Base-by-base conservation (phyloP, 2,888 invertebrate genomes). In the Calameuta filiformis region DNA sequence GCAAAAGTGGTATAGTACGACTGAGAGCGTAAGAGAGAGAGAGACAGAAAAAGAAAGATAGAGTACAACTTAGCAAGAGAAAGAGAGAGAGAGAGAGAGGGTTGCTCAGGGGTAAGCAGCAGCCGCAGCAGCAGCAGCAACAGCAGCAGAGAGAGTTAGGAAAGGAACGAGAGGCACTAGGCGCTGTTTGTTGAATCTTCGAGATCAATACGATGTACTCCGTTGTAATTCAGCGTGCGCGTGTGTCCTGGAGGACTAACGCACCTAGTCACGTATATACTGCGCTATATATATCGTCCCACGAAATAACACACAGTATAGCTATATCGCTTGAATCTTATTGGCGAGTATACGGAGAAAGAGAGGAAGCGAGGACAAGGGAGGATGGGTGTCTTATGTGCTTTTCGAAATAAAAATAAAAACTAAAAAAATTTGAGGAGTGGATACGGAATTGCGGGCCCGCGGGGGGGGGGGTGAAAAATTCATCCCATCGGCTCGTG, bases 151-250 rank as follows among this genome's bases (percentile, higher is more conserved):
- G 77, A 31, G 81, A 78, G 81, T 80, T 75, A 80, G 82, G 75
- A 82, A 80, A 80, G 81, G 81, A 84, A 85, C 76, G 83, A 85
- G 86, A 83, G 86, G 87, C 84, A 87, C 87, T 87, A 88, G 90
- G 89, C 88, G 88, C 88, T 90, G 90, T 90, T 90, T 89, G 90
- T 88, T 88, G 89, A 90, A 90, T 89, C 89, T 89, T 83, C 87
- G 86, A 88, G 90, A 90, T 90, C 90, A 90, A 90, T 90, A 90
- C 89, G 86, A 87, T 84, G 85, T 83, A 85, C 85, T 84, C 86
- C 81, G 85, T 83, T 86, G 83, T 83, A 84, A 82, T 85, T 83
- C 82, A 75, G 71, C 78, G 79, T 56, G 80, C 84, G 81, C 80
- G 82, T 79, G 82, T 77, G 80, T 69, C 68, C 68, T 23, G 71